These are phyloP conservation scores for Tromatobia lineatoria DNA, from an alignment of 2,888 invertebrate species.

Conservation along the genomic window DNA sequence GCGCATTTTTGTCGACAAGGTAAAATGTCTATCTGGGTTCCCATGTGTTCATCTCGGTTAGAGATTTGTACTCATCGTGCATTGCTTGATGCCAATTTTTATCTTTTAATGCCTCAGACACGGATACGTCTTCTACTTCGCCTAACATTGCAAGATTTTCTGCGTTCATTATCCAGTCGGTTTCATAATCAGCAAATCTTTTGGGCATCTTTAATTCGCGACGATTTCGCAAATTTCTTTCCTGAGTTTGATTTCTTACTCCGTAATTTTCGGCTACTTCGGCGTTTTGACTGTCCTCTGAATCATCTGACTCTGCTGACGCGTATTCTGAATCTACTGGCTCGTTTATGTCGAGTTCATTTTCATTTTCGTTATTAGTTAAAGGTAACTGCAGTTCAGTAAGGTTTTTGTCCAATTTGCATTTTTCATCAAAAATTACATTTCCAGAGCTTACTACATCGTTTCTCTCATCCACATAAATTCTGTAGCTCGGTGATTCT, in stretches of 20 bases:
- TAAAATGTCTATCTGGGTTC: no score
- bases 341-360: constrained; percentile 33
- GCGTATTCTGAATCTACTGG: constrained; percentile 55
- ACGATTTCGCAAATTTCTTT: constrained; percentile 62
- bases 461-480: constrained; percentile 59
- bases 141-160: constrained; percentile 65
- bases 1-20: no score
- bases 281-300: constrained; percentile 44
- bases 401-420: not conserved
- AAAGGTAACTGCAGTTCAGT: constrained; percentile 48
- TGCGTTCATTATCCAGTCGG: constrained; percentile 3
- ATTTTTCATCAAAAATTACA: constrained; percentile 69
- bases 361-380: constrained; percentile 41
- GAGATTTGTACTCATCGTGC: constrained; percentile 68
- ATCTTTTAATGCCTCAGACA: constrained; percentile 73
- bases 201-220: constrained; percentile 59
- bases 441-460: constrained; percentile 70
- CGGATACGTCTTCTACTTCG: constrained; percentile 70
- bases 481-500: constrained; percentile 69
- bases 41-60: constrained; percentile 71
- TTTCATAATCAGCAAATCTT: constrained; percentile 63
- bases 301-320: constrained; percentile 40
- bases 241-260: constrained; percentile 37
- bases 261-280: constrained; percentile 39
- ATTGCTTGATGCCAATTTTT: constrained; percentile 74